Conservation (phyloP, 2,797 vertebrate species). For the Amblyraja radiata region DNA sequence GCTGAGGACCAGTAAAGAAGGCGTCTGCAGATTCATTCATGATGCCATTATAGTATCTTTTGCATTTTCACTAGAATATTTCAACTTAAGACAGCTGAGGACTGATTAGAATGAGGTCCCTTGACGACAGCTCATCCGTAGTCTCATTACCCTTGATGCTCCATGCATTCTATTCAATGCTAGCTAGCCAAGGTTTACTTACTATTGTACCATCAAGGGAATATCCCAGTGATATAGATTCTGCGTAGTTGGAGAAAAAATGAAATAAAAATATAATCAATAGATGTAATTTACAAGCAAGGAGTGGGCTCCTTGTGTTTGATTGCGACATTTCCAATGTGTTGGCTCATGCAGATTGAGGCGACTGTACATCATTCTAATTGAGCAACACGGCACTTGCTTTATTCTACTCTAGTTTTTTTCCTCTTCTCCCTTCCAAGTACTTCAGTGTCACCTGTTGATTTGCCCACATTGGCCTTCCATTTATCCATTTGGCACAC, state of each 20-base stretch:
- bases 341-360: neutral
- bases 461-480: neutral
- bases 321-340: neutral
- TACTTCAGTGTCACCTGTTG: neutral
- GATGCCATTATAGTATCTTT: neutral
- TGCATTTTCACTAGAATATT: neutral
- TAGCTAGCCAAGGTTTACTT: neutral
- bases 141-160: slow-evolving; percentile 6
- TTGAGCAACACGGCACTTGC: neutral
- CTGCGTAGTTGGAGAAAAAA: neutral
- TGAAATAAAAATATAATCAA: neutral
- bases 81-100: slow-evolving; percentile 19
- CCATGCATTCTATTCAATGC: neutral
- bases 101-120: slow-evolving; percentile 16
- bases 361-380: neutral
- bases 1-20: neutral
- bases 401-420: neutral
- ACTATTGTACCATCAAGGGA: neutral
- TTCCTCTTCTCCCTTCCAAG: neutral
- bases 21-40: neutral
- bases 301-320: neutral
- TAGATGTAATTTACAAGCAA: neutral
- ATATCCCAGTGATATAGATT: too few relatives aligned
- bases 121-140: neutral
- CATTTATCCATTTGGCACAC: neutral